phyloP scores from a whole-genome alignment of 2,797 vertebrate species.

The Xerus rutilus region DNA sequence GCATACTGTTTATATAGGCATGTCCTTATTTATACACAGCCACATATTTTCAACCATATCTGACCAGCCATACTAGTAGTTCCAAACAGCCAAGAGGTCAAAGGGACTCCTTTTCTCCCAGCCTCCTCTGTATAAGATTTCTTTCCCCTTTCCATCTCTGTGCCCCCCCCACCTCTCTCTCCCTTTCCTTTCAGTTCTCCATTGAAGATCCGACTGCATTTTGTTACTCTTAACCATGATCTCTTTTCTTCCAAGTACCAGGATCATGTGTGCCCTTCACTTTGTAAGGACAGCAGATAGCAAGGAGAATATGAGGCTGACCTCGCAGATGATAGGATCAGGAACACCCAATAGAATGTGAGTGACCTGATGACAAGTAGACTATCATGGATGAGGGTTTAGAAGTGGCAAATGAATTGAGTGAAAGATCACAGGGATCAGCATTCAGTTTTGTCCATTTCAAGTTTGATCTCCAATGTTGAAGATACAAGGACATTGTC shows the following conservation, averaged over 20 bases:
- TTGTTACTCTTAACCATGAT: not conserved
- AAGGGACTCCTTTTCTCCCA: slow-evolving; percentile 19
- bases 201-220: not conserved
- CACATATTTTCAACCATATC: not conserved
- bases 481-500: slow-evolving; percentile 8
- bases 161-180: not conserved
- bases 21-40: slow-evolving; percentile 1
- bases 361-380: not conserved
- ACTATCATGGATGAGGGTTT: not conserved
- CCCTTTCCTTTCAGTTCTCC: not conserved
- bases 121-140: not conserved
- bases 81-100: not conserved
- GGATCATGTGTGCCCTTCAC: not conserved
- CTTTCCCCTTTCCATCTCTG: not conserved
- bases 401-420: slow-evolving; percentile 14
- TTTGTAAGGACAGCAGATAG: slow-evolving; percentile 27
- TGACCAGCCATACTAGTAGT: not conserved
- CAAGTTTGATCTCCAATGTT: not conserved
- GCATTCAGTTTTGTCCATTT: not conserved
- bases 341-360: not conserved
- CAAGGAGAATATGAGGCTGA: not conserved
- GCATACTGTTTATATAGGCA: slow-evolving; percentile 24
- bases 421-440: not conserved
- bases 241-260: not conserved
- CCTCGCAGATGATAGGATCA: slow-evolving; percentile 12